These are phyloP conservation scores for Hapalemur alaotrensis DNA, from an alignment of 2,797 vertebrate genomes.

Conservation along the genomic window DNA sequence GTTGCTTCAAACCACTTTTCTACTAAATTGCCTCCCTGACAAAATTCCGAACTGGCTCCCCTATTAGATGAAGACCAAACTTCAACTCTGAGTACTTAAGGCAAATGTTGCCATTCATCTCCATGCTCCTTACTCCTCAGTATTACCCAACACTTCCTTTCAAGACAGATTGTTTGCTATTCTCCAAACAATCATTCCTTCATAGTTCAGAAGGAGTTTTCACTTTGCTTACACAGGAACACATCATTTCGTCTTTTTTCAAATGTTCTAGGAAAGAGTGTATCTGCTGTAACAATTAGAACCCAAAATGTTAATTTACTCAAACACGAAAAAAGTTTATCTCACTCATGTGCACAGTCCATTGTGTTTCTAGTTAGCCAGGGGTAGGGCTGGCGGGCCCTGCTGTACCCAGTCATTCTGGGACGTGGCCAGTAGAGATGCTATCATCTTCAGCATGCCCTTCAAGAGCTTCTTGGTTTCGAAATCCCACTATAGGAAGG, in stretches of 20 bases:
- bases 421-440: not conserved
- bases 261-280: not conserved
- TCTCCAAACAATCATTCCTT: not conserved
- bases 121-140: not conserved
- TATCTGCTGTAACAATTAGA: not conserved
- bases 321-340: not conserved
- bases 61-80: not conserved
- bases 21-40: not conserved
- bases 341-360: not conserved
- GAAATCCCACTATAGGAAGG: not conserved
- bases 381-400: accelerated
- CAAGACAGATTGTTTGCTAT: not conserved
- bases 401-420: too few relatives aligned
- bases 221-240: not conserved
- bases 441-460: not conserved
- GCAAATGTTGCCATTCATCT: not conserved
- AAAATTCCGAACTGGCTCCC: not conserved
- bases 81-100: not conserved
- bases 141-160: not conserved
- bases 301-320: not conserved
- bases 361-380: not conserved
- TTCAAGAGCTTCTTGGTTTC: not conserved
- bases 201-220: not conserved
- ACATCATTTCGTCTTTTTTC: not conserved
- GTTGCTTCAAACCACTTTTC: not conserved